Base-by-base conservation (phyloP, 2,113 vertebrate species). In the Xiphias gladius region DNA sequence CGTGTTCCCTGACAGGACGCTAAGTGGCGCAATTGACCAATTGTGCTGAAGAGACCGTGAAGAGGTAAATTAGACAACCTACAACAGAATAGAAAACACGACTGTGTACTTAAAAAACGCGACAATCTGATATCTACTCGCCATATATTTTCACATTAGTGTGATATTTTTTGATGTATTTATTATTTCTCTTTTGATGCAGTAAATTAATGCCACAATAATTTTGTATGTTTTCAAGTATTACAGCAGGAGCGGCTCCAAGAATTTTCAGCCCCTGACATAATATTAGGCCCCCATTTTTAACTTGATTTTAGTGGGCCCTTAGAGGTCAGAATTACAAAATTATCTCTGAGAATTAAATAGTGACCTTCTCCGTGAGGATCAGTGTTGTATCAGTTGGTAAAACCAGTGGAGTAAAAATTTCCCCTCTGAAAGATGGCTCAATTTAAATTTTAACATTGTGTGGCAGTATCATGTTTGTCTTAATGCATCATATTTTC, bases 1-100 rank as follows among this genome's bases (percentile, higher is more conserved):
- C 41, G n/a, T 73, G 48, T 75, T 80, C 43, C 7, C 58, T 17
- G 22, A 30, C 26, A 7, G 37, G 63, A 48, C 93, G 73, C 88
- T 73, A 59, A 72, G 79, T 75, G 93, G 92, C 78, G 90, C 61
- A 20, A 82, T 69, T 17, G 57, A 69, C 39, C 41, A 41, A 73
- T 2, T 66, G 28, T 66, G 6, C 19, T 19, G 32, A 26, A 24
- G 13, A n/a, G 28, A 43, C 7, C 8, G 26, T 2, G 2, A 46
- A 22, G 19, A 0, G 10, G 24, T 63, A 20, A 41, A 67, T 11
- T 24, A n/a, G 35, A 7, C 1, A 24, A n/a, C 3, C 10, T 8
- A 11, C 35, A 19, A 17, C 28, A 55, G 14, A n/a, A 63, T 26
- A 28, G n/a, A 43, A n/a, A 5, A 17, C 48, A 58, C 19, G 28